These are phyloP conservation scores for Chroicocephalus ridibundus DNA, from an alignment of 2,113 vertebrate genomes.

Conservation along the genomic window DNA sequence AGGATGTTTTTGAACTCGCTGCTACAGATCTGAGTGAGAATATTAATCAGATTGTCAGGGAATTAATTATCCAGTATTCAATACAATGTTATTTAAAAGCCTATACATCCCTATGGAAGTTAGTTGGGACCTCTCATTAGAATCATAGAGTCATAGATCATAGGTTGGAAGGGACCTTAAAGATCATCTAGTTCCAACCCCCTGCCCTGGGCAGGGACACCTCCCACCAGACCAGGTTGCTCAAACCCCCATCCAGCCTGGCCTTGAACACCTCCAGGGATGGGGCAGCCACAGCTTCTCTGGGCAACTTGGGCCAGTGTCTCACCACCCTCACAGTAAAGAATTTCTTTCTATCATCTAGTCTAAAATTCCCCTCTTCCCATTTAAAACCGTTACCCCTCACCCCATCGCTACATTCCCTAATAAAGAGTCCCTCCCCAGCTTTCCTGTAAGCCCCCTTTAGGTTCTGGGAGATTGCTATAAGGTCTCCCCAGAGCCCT, in stretches of 20 bases:
- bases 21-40: neutral
- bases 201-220: neutral
- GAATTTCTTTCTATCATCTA: too few relatives aligned
- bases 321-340: too few relatives aligned
- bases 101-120: neutral
- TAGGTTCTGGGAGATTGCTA: too few relatives aligned
- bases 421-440: too few relatives aligned
- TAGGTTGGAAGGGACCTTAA: neutral
- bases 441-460: too few relatives aligned
- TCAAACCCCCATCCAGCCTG: neutral
- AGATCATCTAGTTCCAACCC: neutral
- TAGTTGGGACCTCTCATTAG: neutral
- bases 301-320: too few relatives aligned
- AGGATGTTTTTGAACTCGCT: neutral
- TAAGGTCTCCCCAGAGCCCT: too few relatives aligned
- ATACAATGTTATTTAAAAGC: neutral
- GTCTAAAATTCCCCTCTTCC: too few relatives aligned
- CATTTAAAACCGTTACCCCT: too few relatives aligned
- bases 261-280: neutral
- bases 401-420: too few relatives aligned
- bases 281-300: too few relatives aligned
- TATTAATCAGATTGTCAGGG: neutral
- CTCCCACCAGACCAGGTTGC: neutral
- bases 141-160: neutral
- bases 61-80: neutral